Percentiles rank a stretch among this genome's conserved stretches.
These are phyloP conservation scores for Notolabrus celidotus DNA, from an alignment of 2,797 vertebrate species.

Conservation along the genomic window DNA sequence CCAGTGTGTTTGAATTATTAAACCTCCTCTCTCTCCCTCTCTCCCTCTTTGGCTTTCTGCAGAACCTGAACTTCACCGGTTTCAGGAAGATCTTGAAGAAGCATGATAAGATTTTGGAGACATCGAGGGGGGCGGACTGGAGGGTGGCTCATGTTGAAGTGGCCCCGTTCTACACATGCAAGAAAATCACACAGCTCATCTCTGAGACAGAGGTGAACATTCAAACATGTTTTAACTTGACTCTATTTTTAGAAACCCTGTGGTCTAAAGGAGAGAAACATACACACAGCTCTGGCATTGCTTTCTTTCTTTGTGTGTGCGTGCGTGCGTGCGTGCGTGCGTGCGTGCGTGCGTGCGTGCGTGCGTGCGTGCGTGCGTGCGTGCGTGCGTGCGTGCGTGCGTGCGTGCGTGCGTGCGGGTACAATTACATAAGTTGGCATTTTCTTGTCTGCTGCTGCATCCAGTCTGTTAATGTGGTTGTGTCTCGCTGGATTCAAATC, in stretches of 20 bases:
- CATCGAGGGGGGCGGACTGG: constrained; percentile 94
- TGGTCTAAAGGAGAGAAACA: no score
- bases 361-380: no score
- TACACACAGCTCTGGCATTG: no score
- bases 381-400: no score
- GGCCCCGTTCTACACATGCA: constrained; percentile 98
- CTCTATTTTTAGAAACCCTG: no score
- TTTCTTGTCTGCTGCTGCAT: background rate
- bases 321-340: no score
- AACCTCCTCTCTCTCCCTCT: background rate
- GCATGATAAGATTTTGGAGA: constrained; percentile 99
- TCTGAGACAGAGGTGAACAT: constrained; percentile 94
- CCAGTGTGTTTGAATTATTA: background rate
- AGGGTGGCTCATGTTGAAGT: constrained; percentile 96
- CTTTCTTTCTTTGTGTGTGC: no score
- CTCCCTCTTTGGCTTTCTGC: constrained; percentile 16
- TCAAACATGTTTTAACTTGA: no score
- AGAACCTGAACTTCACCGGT: constrained; percentile 99
- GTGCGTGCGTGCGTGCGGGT: no score
- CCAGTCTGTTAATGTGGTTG: background rate
- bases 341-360: no score
- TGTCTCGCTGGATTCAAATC: background rate
- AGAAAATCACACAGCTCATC: constrained; percentile 99
- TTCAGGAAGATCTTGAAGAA: constrained; percentile 99
- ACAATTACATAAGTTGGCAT: no score